Conservation (phyloP, 1,140 invertebrate species). For the Hycleus phaleratus region DNA sequence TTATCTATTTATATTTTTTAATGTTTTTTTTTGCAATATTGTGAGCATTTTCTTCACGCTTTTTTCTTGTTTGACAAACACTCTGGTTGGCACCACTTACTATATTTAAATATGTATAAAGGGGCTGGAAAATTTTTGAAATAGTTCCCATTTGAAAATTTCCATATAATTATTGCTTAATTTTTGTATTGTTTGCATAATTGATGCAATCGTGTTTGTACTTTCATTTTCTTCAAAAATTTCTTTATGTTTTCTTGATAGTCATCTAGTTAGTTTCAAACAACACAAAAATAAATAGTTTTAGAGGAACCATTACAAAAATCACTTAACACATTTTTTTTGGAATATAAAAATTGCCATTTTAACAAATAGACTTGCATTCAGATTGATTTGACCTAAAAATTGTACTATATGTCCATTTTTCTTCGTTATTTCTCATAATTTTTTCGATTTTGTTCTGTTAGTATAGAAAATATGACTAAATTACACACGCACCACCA, state of each 20-base stretch:
- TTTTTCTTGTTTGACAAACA: no score
- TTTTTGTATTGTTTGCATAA: not conserved
- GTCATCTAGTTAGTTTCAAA: not conserved
- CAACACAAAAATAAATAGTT: not conserved
- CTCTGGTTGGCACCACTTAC: conserved; percentile 25
- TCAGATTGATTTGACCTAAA: conserved; percentile 3
- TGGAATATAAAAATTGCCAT: not conserved
- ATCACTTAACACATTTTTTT: not conserved
- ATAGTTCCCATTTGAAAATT: conserved; percentile 4
- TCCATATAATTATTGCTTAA: conserved; percentile 7
- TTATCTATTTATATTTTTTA: no score
- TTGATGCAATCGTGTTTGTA: not conserved
- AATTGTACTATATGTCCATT: conserved; percentile 11
- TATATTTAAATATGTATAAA: not conserved
- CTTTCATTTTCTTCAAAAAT: not conserved
- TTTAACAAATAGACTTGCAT: not conserved
- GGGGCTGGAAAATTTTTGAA: conserved; percentile 1
- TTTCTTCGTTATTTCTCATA: conserved; percentile 1
- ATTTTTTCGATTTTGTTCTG: not conserved
- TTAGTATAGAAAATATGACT: no score
- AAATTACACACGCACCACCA: no score
- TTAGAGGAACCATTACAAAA: conserved; percentile 9
- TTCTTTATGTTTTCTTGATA: not conserved
- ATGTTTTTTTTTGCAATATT: no score
- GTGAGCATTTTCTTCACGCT: conserved; percentile 30